Percentiles rank a stretch among this genome's conserved stretches.
Conservation (phyloP, 2,113 vertebrate genomes). For the Clarias macrocephalus region DNA sequence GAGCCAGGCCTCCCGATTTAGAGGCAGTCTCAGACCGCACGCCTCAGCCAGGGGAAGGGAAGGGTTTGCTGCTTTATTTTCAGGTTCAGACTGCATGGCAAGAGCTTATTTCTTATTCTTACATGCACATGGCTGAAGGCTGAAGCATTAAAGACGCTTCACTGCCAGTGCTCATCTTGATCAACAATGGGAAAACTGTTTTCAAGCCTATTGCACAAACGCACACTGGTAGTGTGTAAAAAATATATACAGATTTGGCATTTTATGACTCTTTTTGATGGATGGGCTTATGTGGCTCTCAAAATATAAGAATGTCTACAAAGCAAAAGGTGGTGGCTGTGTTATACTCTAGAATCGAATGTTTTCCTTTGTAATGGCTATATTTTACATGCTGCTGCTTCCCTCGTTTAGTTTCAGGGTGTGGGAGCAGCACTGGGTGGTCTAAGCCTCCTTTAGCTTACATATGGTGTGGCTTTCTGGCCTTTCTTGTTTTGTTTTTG, state of each 20-base stretch:
- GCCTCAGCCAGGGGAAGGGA: slow-evolving; percentile 68
- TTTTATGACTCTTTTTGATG: not conserved
- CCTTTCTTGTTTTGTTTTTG: slow-evolving; percentile 76
- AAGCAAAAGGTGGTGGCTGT: slow-evolving; percentile 42
- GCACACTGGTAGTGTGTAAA: not conserved
- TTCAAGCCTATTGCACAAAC: not conserved
- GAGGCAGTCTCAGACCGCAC: slow-evolving; percentile 74
- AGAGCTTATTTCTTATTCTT: not conserved
- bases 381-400: slow-evolving; percentile 51
- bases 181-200: not conserved
- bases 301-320: slow-evolving; percentile 21
- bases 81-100: slow-evolving; percentile 53
- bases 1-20: slow-evolving; percentile 78
- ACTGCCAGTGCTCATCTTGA: not conserved
- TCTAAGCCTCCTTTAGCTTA: slow-evolving; percentile 73
- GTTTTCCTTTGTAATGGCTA: slow-evolving; percentile 52
- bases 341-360: slow-evolving; percentile 27
- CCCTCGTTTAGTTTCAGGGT: slow-evolving; percentile 63
- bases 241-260: not conserved
- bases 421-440: slow-evolving; percentile 78
- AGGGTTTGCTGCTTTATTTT: slow-evolving; percentile 75
- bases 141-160: not conserved
- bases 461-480: slow-evolving; percentile 75
- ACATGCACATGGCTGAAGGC: not conserved
- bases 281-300: slow-evolving; percentile 22